Base-by-base conservation (phyloP, 1,140 invertebrate species). In the Zaprionus kolodkinae region DNA sequence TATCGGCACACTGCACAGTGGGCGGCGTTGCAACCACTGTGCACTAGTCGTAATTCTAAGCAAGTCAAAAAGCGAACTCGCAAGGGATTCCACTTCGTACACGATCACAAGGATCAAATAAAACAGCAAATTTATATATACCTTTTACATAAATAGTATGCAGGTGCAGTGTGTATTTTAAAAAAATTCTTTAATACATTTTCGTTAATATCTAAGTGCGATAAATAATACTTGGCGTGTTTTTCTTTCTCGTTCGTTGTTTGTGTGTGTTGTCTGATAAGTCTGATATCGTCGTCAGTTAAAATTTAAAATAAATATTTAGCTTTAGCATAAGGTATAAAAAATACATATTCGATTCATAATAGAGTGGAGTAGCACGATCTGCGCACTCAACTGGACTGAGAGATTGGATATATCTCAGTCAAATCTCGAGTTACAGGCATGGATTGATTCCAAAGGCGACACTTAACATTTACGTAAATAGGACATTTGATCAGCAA, bases 221-320 rank as follows among this genome's bases (percentile, higher is more conserved):
- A 87, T 88, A 87, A 87, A 87, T 87, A 87, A 87, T 87, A 87
- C 83, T 87, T 87, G 80, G 67, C 72, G 83, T 82, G 77, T 82
- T 45, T 65, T 60, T 65, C 66, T 63, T 60, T 66, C 54, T 76
- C 64, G 57, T 70, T 70, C 66, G 21, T 63, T 81, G 64, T 71
- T 78, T 50, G 45, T 10, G 64, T 71, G 81, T 50, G 45, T 10
- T 50, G 45, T 21, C n/a, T 50, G 17, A 48, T 48, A 63, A 57
- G 68, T 60, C 73, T 45, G 38, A 73, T 65, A 77, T 84, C 38
- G 40, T 55, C 52, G 52, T 30, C 73, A 59, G 61, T 78, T 81
- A 77, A 35, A 67, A 15, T 71, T 27, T 78, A 75, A 83, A 88
- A 87, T 87, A 87, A 88, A 87, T 87, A 87, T 25, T 21, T 61